Conservation (phyloP, 1,140 invertebrate species). For the Drosophila rhopaloa region DNA sequence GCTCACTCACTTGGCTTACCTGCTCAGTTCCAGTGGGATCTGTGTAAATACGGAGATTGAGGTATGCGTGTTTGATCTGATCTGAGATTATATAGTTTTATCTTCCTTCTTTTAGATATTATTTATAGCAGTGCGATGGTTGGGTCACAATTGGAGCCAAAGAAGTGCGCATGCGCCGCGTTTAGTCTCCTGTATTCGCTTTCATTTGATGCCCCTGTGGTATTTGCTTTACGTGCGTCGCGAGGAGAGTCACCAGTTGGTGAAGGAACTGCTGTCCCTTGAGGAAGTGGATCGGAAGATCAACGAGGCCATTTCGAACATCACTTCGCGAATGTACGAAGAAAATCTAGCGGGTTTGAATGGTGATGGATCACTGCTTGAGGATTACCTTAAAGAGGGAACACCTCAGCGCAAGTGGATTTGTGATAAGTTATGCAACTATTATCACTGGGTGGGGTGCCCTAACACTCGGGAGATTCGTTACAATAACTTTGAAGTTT, state of each 20-base stretch:
- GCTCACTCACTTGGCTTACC: conserved; percentile 87
- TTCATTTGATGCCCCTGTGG: conserved; percentile 57
- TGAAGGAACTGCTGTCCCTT: conserved; percentile 22
- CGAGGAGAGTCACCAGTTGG: conserved; percentile 28
- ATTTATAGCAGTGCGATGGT: conserved; percentile 52
- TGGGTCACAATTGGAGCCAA: conserved; percentile 49
- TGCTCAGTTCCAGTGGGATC: conserved; percentile 89
- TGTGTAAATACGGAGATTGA: conserved; percentile 87
- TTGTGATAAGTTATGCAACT: conserved; percentile 40
- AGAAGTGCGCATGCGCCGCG: conserved; percentile 3
- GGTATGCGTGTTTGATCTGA: conserved; percentile 81
- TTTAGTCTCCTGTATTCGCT: conserved; percentile 47
- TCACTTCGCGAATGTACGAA: conserved; percentile 49
- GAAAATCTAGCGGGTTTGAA: not conserved
- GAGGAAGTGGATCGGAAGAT: conserved; percentile 17
- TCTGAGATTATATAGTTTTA: too few relatives aligned
- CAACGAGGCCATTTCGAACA: conserved; percentile 41
- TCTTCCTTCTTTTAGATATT: conserved; percentile 29
- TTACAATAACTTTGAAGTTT: conserved; percentile 82
- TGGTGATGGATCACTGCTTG: not conserved
- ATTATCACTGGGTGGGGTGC: conserved; percentile 45
- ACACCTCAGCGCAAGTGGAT: conserved; percentile 45
- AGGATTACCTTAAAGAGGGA: not conserved
- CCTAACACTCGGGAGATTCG: conserved; percentile 45
- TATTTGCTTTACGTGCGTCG: conserved; percentile 55